phyloP scores from a whole-genome alignment of 2,797 vertebrate genomes.

The Catharus ustulatus region DNA sequence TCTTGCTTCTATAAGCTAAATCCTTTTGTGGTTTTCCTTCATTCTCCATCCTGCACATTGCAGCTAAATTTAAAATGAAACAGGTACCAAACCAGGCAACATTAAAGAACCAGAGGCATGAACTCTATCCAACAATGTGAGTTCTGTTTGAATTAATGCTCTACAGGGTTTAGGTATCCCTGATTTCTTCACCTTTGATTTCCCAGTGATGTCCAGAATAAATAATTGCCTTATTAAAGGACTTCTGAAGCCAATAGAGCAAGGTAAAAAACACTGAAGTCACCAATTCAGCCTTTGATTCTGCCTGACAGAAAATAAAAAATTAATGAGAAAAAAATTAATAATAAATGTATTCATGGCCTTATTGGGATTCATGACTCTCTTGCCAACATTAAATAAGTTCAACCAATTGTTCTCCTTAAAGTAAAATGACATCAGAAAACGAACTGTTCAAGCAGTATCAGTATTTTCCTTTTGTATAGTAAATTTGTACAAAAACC shows the following conservation, averaged over 20 bases:
- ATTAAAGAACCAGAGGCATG: conserved; percentile 32
- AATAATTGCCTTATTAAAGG: conserved; percentile 80
- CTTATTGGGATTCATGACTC: conserved; percentile 75
- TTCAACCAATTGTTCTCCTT: conserved; percentile 49
- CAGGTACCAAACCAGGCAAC: conserved; percentile 21
- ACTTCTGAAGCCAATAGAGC: conserved; percentile 71
- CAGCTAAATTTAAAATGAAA: conserved; percentile 47
- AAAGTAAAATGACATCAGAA: conserved; percentile 13
- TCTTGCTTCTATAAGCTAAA: conserved; percentile 32
- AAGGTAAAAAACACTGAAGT: conserved; percentile 69
- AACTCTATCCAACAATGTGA: conserved; percentile 19
- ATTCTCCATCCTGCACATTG: conserved; percentile 17
- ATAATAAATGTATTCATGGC: conserved; percentile 78
- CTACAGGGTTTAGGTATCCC: conserved; percentile 71
- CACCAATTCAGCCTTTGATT: conserved; percentile 75
- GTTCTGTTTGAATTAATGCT: conserved; percentile 45
- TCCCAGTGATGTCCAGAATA: conserved; percentile 75
- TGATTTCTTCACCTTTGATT: conserved; percentile 73
- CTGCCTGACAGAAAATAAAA: conserved; percentile 77
- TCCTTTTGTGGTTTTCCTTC: conserved; percentile 42
- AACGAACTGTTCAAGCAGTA: not conserved
- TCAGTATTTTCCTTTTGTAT: not conserved
- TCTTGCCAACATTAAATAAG: conserved; percentile 54
- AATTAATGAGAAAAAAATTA: conserved; percentile 77
- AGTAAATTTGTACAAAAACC: not conserved